These are phyloP conservation scores for Pseudeuparius sepicola DNA, from an alignment of 2,888 invertebrate genomes.

Conservation along the genomic window DNA sequence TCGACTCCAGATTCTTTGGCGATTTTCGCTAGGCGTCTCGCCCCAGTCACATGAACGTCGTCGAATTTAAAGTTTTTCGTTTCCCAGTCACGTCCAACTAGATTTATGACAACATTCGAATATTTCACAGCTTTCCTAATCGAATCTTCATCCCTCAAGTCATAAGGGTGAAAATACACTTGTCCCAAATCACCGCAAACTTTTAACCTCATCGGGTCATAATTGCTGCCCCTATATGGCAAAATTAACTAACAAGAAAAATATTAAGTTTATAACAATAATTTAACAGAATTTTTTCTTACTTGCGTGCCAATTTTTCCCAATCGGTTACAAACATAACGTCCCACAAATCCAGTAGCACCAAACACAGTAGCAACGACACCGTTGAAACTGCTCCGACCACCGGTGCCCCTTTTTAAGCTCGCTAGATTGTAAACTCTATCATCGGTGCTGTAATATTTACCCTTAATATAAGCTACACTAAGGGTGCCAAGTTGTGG, in stretches of 20 bases:
- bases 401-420: slow-evolving; percentile 77
- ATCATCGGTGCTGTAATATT: slow-evolving; percentile 45
- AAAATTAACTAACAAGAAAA: slow-evolving; percentile 66
- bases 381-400: slow-evolving; percentile 93
- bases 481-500: slow-evolving; percentile 33
- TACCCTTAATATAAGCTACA: slow-evolving; percentile 31
- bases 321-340: slow-evolving; percentile 77
- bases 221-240: slow-evolving; percentile 84
- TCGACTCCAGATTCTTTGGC: slow-evolving; percentile 74
- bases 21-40: slow-evolving; percentile 69
- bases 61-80: slow-evolving; percentile 81
- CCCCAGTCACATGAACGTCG: slow-evolving; percentile 81
- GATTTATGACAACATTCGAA: slow-evolving; percentile 94
- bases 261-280: slow-evolving; percentile 2
- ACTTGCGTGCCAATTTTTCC: slow-evolving; percentile 77
- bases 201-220: slow-evolving; percentile 68
- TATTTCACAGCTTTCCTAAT: slow-evolving; percentile 79
- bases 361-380: slow-evolving; percentile 98
- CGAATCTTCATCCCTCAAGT: slow-evolving; percentile 76
- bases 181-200: slow-evolving; percentile 92
- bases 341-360: slow-evolving; percentile 79
- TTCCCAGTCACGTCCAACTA: slow-evolving; percentile 86
- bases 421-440: slow-evolving; percentile 51
- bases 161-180: slow-evolving; percentile 77
- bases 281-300: background rate